Evolutionary conservation across 1,140 invertebrate species (phyloP).

Genomic region (Calephelis virginiensis): DNA sequence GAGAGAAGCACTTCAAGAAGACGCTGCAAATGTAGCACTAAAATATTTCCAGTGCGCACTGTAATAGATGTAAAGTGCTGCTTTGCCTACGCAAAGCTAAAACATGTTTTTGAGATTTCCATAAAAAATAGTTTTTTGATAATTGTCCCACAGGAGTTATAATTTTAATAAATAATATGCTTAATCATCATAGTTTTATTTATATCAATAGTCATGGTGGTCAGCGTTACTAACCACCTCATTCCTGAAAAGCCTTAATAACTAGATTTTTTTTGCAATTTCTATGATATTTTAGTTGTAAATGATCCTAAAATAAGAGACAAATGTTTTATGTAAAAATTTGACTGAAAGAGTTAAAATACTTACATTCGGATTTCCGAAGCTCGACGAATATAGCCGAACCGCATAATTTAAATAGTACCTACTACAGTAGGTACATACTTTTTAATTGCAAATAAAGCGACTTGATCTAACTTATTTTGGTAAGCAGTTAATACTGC

Average conservation of each 20-base stretch:
- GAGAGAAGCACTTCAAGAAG: constrained; percentile 28
- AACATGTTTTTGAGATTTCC: constrained; percentile 21
- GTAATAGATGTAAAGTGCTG: constrained; percentile 23
- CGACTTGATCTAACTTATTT: too few relatives aligned
- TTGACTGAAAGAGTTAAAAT: not conserved
- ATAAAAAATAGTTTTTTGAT: constrained; percentile 27
- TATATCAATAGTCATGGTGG: constrained; percentile 21
- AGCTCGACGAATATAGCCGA: too few relatives aligned
- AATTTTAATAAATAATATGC: not conserved
- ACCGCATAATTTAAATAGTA: too few relatives aligned
- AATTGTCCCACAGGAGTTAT: too few relatives aligned
- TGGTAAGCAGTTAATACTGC: too few relatives aligned
- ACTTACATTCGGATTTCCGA: too few relatives aligned
- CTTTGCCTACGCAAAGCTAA: constrained; percentile 28
- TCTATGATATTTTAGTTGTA: not conserved
- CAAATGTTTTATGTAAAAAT: not conserved
- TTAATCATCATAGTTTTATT: constrained; percentile 8
- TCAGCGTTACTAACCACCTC: constrained; percentile 24
- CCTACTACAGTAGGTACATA: too few relatives aligned
- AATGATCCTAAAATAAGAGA: not conserved
- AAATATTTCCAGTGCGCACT: constrained; percentile 22
- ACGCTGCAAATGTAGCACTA: constrained; percentile 29
- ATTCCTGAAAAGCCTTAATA: constrained; percentile 2
- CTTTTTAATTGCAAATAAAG: too few relatives aligned
- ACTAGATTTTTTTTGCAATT: not conserved